A percentile compares a stretch with the other conserved stretches of the same genome.
Evolutionary conservation across 2,113 vertebrate genomes (phyloP).

Genomic region (Heterotis niloticus): DNA sequence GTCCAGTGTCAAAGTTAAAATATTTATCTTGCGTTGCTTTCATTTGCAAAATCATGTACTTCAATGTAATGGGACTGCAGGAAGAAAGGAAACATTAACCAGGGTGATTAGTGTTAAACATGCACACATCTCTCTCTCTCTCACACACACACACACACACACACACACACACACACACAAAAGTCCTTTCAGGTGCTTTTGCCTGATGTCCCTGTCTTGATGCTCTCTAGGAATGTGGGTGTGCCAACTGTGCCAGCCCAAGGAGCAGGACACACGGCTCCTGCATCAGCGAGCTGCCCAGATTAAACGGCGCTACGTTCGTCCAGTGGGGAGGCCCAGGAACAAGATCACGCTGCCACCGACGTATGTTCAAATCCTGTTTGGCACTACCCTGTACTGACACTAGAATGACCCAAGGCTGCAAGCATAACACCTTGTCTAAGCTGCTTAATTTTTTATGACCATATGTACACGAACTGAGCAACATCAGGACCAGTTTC

Average conservation of each 20-base stretch:
- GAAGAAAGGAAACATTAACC: too few relatives aligned
- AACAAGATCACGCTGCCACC: slow-evolving; percentile 77
- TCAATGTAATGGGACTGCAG: too few relatives aligned
- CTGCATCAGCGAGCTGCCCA: slow-evolving; percentile 82
- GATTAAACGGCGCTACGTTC: slow-evolving; percentile 84
- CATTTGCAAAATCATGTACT: too few relatives aligned
- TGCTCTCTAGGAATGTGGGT: slow-evolving; percentile 78
- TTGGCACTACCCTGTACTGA: too few relatives aligned
- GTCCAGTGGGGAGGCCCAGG: slow-evolving; percentile 81
- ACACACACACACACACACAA: too few relatives aligned
- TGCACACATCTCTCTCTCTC: too few relatives aligned
- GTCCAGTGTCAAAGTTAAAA: too few relatives aligned
- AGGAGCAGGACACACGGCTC: slow-evolving; percentile 79
- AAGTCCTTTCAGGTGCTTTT: slow-evolving; percentile 19
- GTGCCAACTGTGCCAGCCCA: slow-evolving; percentile 86
- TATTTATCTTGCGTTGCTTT: too few relatives aligned
- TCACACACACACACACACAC: too few relatives aligned
- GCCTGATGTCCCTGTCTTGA: slow-evolving; percentile 55
- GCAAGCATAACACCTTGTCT: too few relatives aligned
- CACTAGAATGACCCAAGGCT: too few relatives aligned
- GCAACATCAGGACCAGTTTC: not conserved
- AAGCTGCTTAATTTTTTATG: not conserved
- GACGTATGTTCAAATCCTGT: slow-evolving; percentile 36
- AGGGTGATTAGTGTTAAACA: not conserved
- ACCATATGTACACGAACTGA: not conserved